Evolutionary conservation across 2,888 invertebrate species (phyloP), one percentile per base, ranked within the genome.

Genomic region (Clitarchus hookeri): DNA sequence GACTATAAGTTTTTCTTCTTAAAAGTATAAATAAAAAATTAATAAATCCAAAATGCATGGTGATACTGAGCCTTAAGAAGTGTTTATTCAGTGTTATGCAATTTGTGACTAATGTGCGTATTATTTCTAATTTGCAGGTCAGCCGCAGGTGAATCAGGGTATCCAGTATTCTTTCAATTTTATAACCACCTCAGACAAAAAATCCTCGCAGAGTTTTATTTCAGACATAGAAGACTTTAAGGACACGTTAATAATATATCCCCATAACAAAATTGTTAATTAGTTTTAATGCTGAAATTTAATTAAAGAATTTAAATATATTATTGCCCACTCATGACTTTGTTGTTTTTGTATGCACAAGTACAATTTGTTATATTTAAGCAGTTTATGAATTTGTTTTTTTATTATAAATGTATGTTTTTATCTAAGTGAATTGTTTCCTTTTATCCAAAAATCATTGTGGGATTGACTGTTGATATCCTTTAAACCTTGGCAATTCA

Each of bases 241-340:
- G n/a, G 65, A 65, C 65, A 65, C 6, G n/a, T n/a, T 65, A 65
- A 23, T n/a, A 8, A 65, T 65, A 65, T 65, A 65, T 23, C 65
- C 65, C n/a, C 65, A 65, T 65, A 65, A 65, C 65, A 65, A 65
- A 19, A 65, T 65, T 65, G 65, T 65, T 65, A 19, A 65, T 65
- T 65, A 65, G n/a, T 65, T 8, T 65, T 65, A 65, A 9, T 23
- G 65, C 8, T 65, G 8, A 65, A 23, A 65, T 23, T 23, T 9
- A 65, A 23, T 48, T 48, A 6, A 65, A 65, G 8, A 23, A 65
- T n/a, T 65, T 23, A 65, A 65, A n/a, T 65, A n/a, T 9, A 65
- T n/a, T n/a, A 65, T 65, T 65, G 65, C 6, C 65, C n/a, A n/a
- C 65, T 65, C 65, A 65, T n/a, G n/a, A 65, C n/a, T n/a, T n/a